Evolutionary conservation across 2,888 invertebrate species (phyloP).

Genomic region (Ellobium chinense): DNA sequence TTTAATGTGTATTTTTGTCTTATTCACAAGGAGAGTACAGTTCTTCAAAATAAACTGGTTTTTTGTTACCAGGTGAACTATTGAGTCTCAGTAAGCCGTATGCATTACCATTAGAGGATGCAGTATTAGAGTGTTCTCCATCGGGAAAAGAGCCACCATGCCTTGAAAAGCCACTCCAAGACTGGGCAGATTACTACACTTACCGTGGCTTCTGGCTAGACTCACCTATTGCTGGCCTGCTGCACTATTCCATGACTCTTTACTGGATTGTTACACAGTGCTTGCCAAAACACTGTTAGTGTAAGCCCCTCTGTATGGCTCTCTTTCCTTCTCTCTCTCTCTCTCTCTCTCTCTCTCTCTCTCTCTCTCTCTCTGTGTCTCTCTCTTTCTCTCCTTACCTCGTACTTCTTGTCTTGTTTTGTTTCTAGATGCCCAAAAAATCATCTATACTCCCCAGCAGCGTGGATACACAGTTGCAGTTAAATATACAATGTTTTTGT

Average conservation of each 20-base stretch:
- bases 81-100: slow-evolving; percentile 48
- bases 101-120: slow-evolving; percentile 59
- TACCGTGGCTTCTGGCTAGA: slow-evolving; percentile 65
- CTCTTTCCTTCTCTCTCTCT: too few species aligned
- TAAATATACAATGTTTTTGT: too few species aligned
- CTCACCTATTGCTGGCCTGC: slow-evolving; percentile 72
- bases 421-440: too few species aligned
- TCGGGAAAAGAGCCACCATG: slow-evolving; percentile 42
- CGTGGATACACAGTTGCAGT: too few species aligned
- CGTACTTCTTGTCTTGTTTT: too few species aligned
- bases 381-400: too few species aligned
- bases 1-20: background rate
- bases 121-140: slow-evolving; percentile 52
- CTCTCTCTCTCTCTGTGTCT: too few species aligned
- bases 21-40: background rate
- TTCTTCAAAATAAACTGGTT: background rate
- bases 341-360: too few species aligned
- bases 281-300: slow-evolving; percentile 62
- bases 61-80: slow-evolving; percentile 34
- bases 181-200: slow-evolving; percentile 65
- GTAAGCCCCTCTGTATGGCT: too few species aligned
- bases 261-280: slow-evolving; percentile 68
- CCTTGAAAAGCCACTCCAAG: slow-evolving; percentile 37
- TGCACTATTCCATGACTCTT: slow-evolving; percentile 73
- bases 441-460: too few species aligned